phyloP scores from a whole-genome alignment of 1,140 invertebrate species.

The Papilio aristodemus region DNA sequence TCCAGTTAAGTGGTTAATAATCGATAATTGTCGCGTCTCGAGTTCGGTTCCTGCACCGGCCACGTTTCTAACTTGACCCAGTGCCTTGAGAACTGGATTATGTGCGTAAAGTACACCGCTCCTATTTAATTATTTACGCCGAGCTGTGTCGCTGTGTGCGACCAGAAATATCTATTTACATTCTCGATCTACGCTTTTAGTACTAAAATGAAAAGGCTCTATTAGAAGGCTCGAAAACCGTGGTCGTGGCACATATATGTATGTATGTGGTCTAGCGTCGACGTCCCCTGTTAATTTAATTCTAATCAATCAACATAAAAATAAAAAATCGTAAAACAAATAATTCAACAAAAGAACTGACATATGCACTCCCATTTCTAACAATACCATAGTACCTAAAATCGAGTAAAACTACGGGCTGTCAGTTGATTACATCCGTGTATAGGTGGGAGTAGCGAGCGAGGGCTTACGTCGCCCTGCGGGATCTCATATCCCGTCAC shows the following conservation, averaged over 20 bases:
- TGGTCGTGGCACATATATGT: no score
- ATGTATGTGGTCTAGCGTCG: no score
- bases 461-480: constrained; percentile 7
- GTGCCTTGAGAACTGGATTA: constrained; percentile 32
- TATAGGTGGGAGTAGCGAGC: not conserved
- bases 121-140: not conserved
- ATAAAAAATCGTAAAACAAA: no score
- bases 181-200: not conserved
- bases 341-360: no score
- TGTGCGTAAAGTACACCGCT: not conserved
- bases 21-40: constrained; percentile 61
- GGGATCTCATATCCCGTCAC: constrained; percentile 28
- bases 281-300: no score
- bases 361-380: no score
- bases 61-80: constrained; percentile 61
- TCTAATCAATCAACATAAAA: no score
- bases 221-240: no score
- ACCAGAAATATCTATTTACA: not conserved
- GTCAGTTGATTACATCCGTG: constrained; percentile 27
- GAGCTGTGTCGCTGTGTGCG: not conserved
- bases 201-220: no score
- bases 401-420: no score
- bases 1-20: constrained; percentile 65
- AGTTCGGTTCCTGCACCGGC: constrained; percentile 48
- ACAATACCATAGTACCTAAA: no score